Conservation (phyloP, 35 echinoderm and acorn worm species). For the Apostichopus japonicus region DNA sequence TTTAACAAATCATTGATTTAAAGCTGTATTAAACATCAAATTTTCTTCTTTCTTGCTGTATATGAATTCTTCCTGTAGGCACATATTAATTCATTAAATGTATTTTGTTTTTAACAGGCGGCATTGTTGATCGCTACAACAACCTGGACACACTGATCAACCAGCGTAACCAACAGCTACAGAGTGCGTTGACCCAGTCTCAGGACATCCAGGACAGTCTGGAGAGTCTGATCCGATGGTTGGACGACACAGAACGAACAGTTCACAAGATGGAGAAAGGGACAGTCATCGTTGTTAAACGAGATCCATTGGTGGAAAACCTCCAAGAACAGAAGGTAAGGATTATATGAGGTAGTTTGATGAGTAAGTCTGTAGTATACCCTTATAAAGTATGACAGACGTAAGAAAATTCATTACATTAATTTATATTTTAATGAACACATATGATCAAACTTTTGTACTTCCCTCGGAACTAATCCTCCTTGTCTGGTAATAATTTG, state of each 20-base stretch:
- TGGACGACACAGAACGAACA: constrained; percentile 80
- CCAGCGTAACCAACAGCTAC: constrained; percentile 79
- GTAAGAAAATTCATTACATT: too few relatives aligned
- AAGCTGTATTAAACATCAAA: too few relatives aligned
- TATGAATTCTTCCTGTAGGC: neutral
- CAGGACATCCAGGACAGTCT: constrained; percentile 94
- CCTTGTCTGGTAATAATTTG: too few relatives aligned
- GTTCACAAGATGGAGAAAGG: constrained; percentile 89
- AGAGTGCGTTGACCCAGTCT: constrained; percentile 86
- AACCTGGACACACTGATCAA: constrained; percentile 82
- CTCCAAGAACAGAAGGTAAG: constrained; percentile 93
- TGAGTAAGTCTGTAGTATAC: too few relatives aligned
- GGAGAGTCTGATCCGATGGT: constrained; percentile 81
- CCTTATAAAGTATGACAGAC: too few relatives aligned
- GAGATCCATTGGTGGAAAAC: constrained; percentile 86
- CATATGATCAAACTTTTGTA: too few relatives aligned
- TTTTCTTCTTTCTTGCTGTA: too few relatives aligned
- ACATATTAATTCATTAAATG: neutral
- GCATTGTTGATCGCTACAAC: constrained; percentile 75
- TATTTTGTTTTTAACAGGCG: constrained; percentile 42
- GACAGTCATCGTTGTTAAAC: constrained; percentile 85
- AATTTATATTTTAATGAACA: too few relatives aligned
- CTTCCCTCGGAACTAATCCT: too few relatives aligned
- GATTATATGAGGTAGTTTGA: neutral
- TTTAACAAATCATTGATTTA: too few relatives aligned